Percentiles rank a stretch among this genome's conserved stretches.
Evolutionary conservation across 2,113 vertebrate genomes (phyloP).

Genomic region (Pelecanoides urinatrix): DNA sequence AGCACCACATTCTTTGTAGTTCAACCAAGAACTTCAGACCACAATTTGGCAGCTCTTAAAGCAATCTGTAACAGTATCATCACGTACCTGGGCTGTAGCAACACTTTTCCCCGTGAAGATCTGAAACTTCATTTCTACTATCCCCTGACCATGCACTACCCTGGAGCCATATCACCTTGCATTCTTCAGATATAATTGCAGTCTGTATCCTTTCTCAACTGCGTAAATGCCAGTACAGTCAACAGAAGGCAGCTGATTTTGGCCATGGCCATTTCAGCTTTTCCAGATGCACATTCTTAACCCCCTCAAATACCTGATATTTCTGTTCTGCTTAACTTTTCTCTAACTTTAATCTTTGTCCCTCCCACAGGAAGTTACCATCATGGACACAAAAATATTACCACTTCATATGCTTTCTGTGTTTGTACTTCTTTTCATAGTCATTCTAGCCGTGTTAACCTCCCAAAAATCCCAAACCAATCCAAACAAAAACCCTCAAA

Average conservation of each 20-base stretch:
- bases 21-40: conserved; percentile 11
- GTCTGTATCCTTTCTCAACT: conserved; percentile 11
- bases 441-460: not conserved
- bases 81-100: not conserved
- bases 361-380: not conserved
- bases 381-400: not conserved
- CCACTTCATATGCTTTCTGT: not conserved
- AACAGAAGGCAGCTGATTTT: conserved; percentile 39
- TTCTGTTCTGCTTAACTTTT: not conserved
- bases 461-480: not conserved
- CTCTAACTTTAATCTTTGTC: not conserved
- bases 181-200: not conserved
- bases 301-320: not conserved
- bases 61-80: not conserved
- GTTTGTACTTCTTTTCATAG: not conserved
- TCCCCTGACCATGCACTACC: not conserved
- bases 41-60: not conserved
- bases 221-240: not conserved
- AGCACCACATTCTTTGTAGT: conserved; percentile 4
- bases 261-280: not conserved
- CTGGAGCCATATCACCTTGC: not conserved
- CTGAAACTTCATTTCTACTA: not conserved
- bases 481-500: not conserved
- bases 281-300: conserved; percentile 16
- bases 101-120: not conserved